A percentile compares a stretch with the other conserved stretches of the same genome.
Conservation (phyloP, 2,888 invertebrate genomes). For the Desoria tigrina region DNA sequence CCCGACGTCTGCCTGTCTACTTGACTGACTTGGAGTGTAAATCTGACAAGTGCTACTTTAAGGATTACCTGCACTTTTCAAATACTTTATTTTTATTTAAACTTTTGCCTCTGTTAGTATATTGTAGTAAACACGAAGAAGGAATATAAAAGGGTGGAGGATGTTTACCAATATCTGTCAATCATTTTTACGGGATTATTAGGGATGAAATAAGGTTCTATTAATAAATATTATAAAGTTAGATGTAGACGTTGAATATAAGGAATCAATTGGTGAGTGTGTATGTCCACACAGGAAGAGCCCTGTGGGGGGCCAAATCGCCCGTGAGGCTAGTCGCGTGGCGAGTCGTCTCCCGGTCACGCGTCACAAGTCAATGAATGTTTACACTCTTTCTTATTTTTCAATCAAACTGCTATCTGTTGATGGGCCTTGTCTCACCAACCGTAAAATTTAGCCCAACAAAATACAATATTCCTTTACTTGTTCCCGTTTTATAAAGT, state of each 20-base stretch:
- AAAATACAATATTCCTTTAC: slow-evolving; percentile 25
- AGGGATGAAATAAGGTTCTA: too few species aligned
- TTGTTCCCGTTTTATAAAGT: background rate
- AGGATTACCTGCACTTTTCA: background rate
- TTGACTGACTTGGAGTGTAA: background rate
- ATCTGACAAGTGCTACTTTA: background rate
- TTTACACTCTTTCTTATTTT: slow-evolving; percentile 48
- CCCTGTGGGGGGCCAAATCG: slow-evolving; percentile 40
- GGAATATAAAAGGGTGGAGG: background rate
- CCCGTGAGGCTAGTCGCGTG: slow-evolving; percentile 33
- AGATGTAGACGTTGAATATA: too few species aligned
- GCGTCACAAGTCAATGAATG: slow-evolving; percentile 47
- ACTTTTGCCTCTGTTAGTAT: background rate
- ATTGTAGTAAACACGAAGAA: background rate
- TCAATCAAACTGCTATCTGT: slow-evolving; percentile 42
- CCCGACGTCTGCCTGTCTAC: background rate
- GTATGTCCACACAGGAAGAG: slow-evolving; percentile 4
- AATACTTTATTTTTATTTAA: background rate
- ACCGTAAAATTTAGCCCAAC: slow-evolving; percentile 25
- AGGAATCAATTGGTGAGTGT: background rate
- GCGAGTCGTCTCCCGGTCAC: slow-evolving; percentile 33
- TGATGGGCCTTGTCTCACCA: slow-evolving; percentile 39
- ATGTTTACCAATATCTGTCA: slow-evolving; percentile 3
- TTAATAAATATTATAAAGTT: too few species aligned
- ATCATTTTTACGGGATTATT: slow-evolving; percentile 16